phyloP scores from a whole-genome alignment of 2,888 invertebrate genomes.

The Ophion slaviceki region DNA sequence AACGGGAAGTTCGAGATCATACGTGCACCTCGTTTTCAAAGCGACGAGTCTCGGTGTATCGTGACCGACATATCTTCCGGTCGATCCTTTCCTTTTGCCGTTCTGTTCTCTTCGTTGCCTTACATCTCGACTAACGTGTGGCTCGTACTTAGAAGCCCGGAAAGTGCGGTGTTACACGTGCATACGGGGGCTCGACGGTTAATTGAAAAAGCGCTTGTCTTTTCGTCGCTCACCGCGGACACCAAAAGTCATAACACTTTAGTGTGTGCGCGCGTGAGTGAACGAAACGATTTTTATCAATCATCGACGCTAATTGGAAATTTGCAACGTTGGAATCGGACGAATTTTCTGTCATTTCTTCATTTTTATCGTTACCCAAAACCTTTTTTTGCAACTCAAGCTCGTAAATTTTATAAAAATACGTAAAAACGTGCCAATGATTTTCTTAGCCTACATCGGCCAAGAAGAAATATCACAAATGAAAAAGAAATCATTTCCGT shows the following conservation, averaged over 20 bases:
- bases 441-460: too few relatives aligned
- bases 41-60: conserved; percentile 9
- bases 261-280: background rate
- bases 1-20: conserved; percentile 10
- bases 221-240: background rate
- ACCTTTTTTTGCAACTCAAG: too few relatives aligned
- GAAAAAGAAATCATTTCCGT: too few relatives aligned
- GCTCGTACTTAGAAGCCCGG: conserved; percentile 56
- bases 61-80: conserved; percentile 28
- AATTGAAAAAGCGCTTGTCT: conserved; percentile 19
- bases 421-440: too few relatives aligned
- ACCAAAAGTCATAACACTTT: background rate
- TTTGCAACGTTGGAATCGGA: too few relatives aligned
- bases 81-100: background rate
- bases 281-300: background rate
- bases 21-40: background rate
- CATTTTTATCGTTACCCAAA: too few relatives aligned
- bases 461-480: too few relatives aligned
- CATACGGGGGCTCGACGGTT: conserved; percentile 12
- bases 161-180: conserved; percentile 49
- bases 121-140: conserved; percentile 20
- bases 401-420: too few relatives aligned
- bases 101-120: background rate
- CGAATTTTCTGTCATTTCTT: too few relatives aligned
- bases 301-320: too few relatives aligned